Evolutionary conservation across 2,113 vertebrate species (phyloP).

Genomic region (Vidua chalybeata): DNA sequence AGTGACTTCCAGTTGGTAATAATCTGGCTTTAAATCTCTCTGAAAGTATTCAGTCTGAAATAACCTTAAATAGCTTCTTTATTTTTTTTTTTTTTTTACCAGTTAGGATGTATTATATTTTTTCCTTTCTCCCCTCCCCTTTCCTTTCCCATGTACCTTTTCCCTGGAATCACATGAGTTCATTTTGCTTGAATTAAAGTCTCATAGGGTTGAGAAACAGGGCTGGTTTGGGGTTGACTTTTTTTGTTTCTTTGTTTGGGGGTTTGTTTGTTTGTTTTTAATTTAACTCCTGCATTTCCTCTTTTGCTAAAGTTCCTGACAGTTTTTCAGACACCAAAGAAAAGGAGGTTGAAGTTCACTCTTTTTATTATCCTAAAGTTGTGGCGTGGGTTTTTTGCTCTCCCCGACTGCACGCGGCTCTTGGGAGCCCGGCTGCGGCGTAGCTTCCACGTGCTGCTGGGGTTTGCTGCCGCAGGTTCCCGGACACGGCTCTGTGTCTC

Average conservation of each 20-base stretch:
- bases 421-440: no score
- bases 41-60: neutral
- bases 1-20: neutral
- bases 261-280: neutral
- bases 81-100: no score
- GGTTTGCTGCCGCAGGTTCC: no score
- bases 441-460: no score
- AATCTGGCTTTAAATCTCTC: neutral
- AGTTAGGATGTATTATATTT: rapidly evolving
- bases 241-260: neutral
- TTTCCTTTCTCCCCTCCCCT: neutral
- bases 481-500: no score
- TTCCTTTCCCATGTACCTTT: neutral
- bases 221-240: neutral
- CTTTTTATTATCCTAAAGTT: neutral
- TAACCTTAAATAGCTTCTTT: neutral
- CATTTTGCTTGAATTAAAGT: neutral
- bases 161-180: neutral
- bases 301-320: neutral
- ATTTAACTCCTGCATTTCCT: neutral
- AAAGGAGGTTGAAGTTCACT: neutral
- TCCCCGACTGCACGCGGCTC: no score
- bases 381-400: no score
- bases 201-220: neutral
- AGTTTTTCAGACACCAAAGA: neutral